Evolutionary conservation across 2,113 vertebrate species (phyloP).

Genomic region (Eleginops maclovinus): DNA sequence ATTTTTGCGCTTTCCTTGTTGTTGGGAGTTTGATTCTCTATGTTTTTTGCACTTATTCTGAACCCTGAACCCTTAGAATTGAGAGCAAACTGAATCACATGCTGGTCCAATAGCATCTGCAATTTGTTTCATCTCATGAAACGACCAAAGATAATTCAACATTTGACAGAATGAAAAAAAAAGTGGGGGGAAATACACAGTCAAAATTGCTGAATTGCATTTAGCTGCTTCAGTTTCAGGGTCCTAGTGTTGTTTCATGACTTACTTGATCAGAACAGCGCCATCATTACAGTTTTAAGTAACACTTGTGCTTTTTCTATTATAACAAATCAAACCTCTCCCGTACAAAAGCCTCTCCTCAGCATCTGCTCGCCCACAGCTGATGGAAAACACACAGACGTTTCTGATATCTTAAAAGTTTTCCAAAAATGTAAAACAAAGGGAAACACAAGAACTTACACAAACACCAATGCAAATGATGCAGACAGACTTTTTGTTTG

Average conservation of each 20-base stretch:
- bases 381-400: slow-evolving; percentile 28
- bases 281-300: neutral
- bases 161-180: neutral
- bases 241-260: neutral
- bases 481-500: slow-evolving; percentile 44
- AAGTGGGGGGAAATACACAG: no score
- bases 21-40: no score
- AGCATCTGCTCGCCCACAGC: neutral
- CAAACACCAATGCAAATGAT: slow-evolving; percentile 34
- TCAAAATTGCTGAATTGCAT: neutral
- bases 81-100: no score
- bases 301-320: neutral
- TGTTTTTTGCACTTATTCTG: no score
- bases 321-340: neutral
- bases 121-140: neutral
- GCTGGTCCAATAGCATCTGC: neutral
- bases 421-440: slow-evolving; percentile 11
- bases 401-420: slow-evolving; percentile 17
- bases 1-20: no score
- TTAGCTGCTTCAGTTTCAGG: neutral
- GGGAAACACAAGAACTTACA: slow-evolving; percentile 42
- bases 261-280: neutral
- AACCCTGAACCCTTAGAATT: no score
- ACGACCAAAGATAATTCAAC: neutral
- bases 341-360: neutral